A percentile compares a stretch with the other conserved stretches of the same genome.
These are phyloP conservation scores for Isurus oxyrinchus DNA, from an alignment of 2,113 vertebrate genomes.

Conservation along the genomic window DNA sequence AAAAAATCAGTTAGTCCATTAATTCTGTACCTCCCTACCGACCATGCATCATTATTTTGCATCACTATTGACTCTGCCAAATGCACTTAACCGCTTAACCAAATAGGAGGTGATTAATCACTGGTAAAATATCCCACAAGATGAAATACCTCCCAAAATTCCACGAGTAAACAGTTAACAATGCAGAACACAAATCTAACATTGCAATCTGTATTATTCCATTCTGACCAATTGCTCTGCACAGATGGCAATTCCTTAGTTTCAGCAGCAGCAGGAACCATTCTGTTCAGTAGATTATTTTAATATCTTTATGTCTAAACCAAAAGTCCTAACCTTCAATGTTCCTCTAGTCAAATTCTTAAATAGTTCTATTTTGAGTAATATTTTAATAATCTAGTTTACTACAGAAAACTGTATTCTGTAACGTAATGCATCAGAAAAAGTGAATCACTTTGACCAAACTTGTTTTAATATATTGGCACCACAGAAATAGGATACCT, in stretches of 20 bases:
- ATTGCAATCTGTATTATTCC: neutral
- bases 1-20: neutral
- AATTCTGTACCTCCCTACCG: neutral
- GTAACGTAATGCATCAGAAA: neutral
- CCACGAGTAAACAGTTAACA: neutral
- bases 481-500: neutral
- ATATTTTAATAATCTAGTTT: neutral
- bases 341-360: neutral
- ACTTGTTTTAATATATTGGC: neutral
- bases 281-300: neutral
- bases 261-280: neutral
- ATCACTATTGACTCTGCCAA: neutral
- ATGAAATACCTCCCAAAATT: neutral
- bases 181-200: neutral
- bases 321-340: neutral
- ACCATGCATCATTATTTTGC: neutral
- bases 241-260: neutral
- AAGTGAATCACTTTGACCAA: neutral
- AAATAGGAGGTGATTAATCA: neutral
- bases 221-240: neutral
- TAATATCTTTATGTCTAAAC: neutral
- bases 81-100: neutral
- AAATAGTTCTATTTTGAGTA: conserved; percentile 2
- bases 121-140: neutral
- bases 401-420: neutral